Base-by-base conservation (phyloP, 2,797 vertebrate species). In the Enteromius trimaculatus region DNA sequence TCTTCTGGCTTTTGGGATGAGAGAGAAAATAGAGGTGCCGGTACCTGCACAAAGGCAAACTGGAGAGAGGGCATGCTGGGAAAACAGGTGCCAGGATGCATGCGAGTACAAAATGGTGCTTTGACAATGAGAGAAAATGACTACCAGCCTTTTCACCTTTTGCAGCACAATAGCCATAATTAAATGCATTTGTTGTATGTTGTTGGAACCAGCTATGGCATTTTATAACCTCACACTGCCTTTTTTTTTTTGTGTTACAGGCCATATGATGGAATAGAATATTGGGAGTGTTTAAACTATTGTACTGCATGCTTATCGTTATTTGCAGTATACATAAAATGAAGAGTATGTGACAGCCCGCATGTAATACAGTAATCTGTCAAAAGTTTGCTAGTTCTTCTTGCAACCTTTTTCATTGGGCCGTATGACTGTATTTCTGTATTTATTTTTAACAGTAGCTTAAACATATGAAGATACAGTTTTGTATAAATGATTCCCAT, bases 1-100 rank as follows among this genome's bases (percentile, higher is more conserved):
- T 87, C 86, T 90, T 84, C 0, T 26, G 79, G 81, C 65, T 77
- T 89, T 80, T 66, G 86, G 39, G 72, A 53, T 29, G 70, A 60
- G 47, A 16, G 5, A 60, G 51, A 75, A n/a, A 69, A 53, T 69
- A 42, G 21, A 60, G 55, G 81, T 58, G 49, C 49, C 66, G 69
- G 44, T 79, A 72, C 77, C 68, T 64, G 31, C 29, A 84, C 76
- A 83, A 83, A 83, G 29, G 68, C 66, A 65, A 64, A 64, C 66
- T 65, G 47, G 51, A 84, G 80, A 86, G 47, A 83, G 85, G 89
- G 75, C 65, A 71, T 76, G 47, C 65, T 39, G 31, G 71, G 39
- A 39, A 81, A 47, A 72, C 55, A 80, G 84, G 69, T 19, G 85
- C 72, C 51, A 68, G 76, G 76, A 77, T 80, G n/a, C 19, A 55